Evolutionary conservation across 2,888 invertebrate genomes (phyloP).

Genomic region (Sphaeridia pumilis): DNA sequence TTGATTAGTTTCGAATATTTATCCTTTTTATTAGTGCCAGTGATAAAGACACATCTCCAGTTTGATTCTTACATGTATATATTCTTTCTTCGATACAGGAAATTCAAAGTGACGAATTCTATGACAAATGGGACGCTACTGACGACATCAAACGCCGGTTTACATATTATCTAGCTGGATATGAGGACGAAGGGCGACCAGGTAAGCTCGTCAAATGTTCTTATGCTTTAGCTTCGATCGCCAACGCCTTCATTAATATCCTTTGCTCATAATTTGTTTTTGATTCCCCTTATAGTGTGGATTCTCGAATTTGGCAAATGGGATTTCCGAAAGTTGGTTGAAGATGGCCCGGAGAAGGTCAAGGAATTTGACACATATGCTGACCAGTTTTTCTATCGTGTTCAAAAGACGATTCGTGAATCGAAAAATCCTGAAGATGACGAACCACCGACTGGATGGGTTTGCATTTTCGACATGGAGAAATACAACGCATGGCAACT

Average conservation of each 20-base stretch:
- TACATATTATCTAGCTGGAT: constrained; percentile 1
- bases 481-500: constrained; percentile 1
- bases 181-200: constrained; percentile 5
- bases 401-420: not conserved
- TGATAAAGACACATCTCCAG: no score
- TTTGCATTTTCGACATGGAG: constrained; percentile 9
- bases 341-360: not conserved
- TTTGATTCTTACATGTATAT: no score
- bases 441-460: constrained; percentile 3
- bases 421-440: constrained; percentile 1
- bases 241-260: not conserved
- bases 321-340: not conserved
- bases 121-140: not conserved
- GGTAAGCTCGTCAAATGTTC: not conserved
- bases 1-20: no score
- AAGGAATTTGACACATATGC: constrained; percentile 5
- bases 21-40: no score
- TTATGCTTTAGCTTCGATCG: not conserved
- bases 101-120: not conserved
- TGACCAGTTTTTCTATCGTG: constrained; percentile 1
- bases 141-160: not conserved
- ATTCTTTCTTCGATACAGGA: no score
- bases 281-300: not conserved
- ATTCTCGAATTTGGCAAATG: constrained; percentile 3
- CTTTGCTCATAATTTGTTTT: not conserved